A percentile compares a stretch with the other conserved stretches of the same genome.
phyloP scores from a whole-genome alignment of 2,797 vertebrate species.

The Falco columbarius region DNA sequence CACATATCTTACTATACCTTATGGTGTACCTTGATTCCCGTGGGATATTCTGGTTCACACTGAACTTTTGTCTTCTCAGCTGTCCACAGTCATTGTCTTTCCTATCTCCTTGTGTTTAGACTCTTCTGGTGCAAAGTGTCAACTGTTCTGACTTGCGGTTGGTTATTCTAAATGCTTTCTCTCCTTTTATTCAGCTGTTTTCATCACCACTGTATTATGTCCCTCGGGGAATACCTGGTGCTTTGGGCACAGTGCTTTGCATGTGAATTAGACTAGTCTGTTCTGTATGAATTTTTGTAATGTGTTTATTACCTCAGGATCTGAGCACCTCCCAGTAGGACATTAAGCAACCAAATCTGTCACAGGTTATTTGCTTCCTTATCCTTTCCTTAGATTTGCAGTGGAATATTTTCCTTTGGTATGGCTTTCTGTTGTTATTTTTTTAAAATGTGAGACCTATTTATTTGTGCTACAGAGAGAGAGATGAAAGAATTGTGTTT shows the following conservation, averaged over 20 bases:
- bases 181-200: background rate
- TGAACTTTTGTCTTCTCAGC: background rate
- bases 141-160: background rate
- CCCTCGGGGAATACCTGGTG: background rate
- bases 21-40: fast-evolving
- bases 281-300: conserved; percentile 13
- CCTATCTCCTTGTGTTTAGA: background rate
- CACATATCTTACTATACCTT: background rate
- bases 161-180: background rate
- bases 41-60: background rate
- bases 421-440: background rate
- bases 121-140: background rate
- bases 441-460: background rate
- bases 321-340: background rate
- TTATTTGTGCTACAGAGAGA: background rate
- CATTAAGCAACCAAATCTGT: conserved; percentile 18
- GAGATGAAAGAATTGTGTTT: background rate
- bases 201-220: background rate
- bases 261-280: background rate
- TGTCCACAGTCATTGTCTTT: background rate
- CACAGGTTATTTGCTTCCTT: background rate
- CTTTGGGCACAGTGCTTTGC: background rate
- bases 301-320: conserved; percentile 7
- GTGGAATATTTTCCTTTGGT: background rate
- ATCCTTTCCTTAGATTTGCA: background rate